Conservation (phyloP, 1,140 invertebrate species). For the Heliconius nattereri region DNA sequence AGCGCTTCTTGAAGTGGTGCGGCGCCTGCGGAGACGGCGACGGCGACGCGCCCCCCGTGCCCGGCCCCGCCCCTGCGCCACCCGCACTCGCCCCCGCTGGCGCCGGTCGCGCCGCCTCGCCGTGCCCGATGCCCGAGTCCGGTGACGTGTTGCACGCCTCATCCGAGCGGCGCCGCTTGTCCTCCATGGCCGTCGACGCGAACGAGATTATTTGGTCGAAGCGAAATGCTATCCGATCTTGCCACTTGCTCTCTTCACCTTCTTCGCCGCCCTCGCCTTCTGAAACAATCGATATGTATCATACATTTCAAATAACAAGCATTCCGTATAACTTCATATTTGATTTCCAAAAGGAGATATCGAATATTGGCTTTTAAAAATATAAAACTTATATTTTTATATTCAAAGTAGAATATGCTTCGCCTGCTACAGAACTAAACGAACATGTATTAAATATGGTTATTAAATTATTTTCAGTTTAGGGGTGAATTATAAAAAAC, state of each 20-base stretch:
- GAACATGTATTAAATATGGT: too few species aligned
- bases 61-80: constrained; percentile 75
- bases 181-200: constrained; percentile 91
- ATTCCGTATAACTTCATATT: too few species aligned
- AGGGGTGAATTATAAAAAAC: too few species aligned
- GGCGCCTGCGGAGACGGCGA: constrained; percentile 62
- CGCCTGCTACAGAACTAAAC: too few species aligned
- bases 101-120: constrained; percentile 83
- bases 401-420: too few species aligned
- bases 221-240: constrained; percentile 91
- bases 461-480: too few species aligned
- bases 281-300: constrained; percentile 46
- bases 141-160: constrained; percentile 88
- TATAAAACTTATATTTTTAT: too few species aligned
- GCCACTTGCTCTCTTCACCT: constrained; percentile 88
- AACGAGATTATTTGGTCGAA: constrained; percentile 93
- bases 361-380: too few species aligned
- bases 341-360: too few species aligned
- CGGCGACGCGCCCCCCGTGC: constrained; percentile 45
- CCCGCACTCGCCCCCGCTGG: constrained; percentile 73
- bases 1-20: constrained; percentile 91
- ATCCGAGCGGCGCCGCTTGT: constrained; percentile 86
- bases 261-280: constrained; percentile 82
- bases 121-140: constrained; percentile 89
- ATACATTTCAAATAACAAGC: neutral